Evolutionary conservation across 2,888 invertebrate genomes (phyloP), one percentile per base, ranked within the genome.

Genomic region (Anodontia alba): DNA sequence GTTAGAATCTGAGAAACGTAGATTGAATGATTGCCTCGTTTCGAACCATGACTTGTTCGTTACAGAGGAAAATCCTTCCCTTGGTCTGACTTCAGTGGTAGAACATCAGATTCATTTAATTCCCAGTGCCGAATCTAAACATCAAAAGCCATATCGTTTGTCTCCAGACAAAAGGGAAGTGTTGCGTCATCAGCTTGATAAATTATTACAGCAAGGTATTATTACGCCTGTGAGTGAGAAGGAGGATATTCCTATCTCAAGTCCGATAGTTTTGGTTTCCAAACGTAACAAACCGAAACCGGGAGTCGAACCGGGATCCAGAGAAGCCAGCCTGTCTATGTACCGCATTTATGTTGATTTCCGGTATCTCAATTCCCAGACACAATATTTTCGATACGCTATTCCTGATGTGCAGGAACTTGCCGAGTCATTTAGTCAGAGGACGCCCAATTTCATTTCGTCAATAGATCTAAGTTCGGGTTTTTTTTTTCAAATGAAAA

Each of bases 151-250:
- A 12, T 78, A 82, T 23, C 67, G 76, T 10, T 72, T 82, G 17
- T 36, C 78, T 23, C 82, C 82, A 8, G 73, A 82, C 20, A 82
- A 82, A 62, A n/a, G 46, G 8, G 76, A 76, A 79, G 70, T 76
- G 12, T 67, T 79, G 15, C 54, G 81, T 29, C 75, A 71, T 36
- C 78, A 79, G n/a, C 33, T 83, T 7, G 76, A 76, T 66, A 76
- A 83, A 68, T 31, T 76, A 3, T 51, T 83, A 26, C 36, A 42
- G 15, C 76, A 79, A 42, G 79, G 79, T 20, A 67, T 67, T 8
- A 79, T 82, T 38, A 26, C 72, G 17, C 69, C 76, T 42, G 79
- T 82, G 17, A 38, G 43, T 62, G 76, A 79, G 57, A 51, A n/a
- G 43, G 82, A 79, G 26, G 73, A 76, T 42, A 36, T 79, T 12